Evolutionary conservation across 2,797 vertebrate species (phyloP), one percentile per base, ranked within the genome.

Genomic region (Gymnothorax javanicus): DNA sequence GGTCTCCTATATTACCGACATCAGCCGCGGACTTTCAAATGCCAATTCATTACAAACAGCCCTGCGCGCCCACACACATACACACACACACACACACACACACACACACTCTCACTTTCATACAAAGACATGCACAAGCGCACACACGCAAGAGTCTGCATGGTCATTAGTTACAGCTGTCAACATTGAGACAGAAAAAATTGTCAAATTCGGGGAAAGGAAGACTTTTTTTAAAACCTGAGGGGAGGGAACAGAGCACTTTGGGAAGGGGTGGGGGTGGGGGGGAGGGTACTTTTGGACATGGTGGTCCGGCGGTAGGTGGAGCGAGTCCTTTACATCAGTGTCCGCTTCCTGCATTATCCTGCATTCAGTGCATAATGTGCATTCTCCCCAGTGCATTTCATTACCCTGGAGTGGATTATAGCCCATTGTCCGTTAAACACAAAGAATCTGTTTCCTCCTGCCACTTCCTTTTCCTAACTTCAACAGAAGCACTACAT

Each of bases 21-120:
- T 87, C 87, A 73, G 86, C 82, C 87, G 62, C 84, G 82, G 33
- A 85, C 84, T 91, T 85, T 84, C 84, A 13, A 84, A 89, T 89
- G 7, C 33, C 15, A 8, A 43, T 75, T 75, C 43, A 23, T 9
- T 5, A 5, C 62, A 23, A 15, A 67, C 62, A n/a, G 20, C 20
- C 62, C 4, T 23, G n/a, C 20, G 20, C 62, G n/a, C 62, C 1
- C 23, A n/a, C 43, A n/a, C 23, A 11, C 56, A 84, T 75, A 25
- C 33, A 43, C 25, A 33, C 27, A 75, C n/a, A 33, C 69, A 7
- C 62, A 67, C 69, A 71, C 73, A 0, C 73, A 75, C 12, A 33
- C 8, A 7, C 33, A 1, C 62, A 12, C 62, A 23, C 17, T 23
- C 17, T 3, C 62, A 23, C 62, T 0, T 23, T 23, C 20, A 4